Evolutionary conservation across 2,797 vertebrate genomes (phyloP).

Genomic region (Pelochelys cantorii): DNA sequence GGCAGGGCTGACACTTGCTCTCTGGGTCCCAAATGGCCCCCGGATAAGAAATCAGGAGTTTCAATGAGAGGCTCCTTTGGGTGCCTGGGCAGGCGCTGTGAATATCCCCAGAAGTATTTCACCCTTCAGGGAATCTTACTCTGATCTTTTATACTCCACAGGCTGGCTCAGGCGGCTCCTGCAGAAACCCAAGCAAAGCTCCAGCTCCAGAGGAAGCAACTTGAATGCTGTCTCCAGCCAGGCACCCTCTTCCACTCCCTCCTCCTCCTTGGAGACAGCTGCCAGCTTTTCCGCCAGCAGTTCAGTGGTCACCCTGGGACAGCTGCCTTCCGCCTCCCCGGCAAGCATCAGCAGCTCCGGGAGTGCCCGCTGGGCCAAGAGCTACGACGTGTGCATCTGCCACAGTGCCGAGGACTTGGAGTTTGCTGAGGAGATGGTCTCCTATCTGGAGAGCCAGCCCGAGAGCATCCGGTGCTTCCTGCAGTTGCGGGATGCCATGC

Average conservation of each 20-base stretch:
- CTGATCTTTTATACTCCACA: not conserved
- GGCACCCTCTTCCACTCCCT: not conserved
- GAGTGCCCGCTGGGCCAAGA: slow-evolving; percentile 80
- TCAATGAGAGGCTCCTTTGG: not conserved
- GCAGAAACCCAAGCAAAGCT: slow-evolving; percentile 60
- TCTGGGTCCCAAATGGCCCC: not conserved
- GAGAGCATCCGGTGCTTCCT: slow-evolving; percentile 88
- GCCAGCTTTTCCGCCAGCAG: not conserved
- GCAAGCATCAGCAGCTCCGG: not conserved
- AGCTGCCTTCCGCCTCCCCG: fast-evolving
- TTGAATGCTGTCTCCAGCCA: fast-evolving
- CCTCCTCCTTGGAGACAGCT: not conserved
- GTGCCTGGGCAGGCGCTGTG: not conserved
- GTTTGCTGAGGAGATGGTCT: slow-evolving; percentile 83
- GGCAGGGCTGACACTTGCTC: not conserved
- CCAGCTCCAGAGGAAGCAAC: not conserved
- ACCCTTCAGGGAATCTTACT: not conserved
- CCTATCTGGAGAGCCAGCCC: slow-evolving; percentile 84
- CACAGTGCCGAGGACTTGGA: slow-evolving; percentile 83
- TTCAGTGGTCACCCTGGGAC: fast-evolving
- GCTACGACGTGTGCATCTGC: slow-evolving; percentile 89
- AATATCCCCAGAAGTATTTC: not conserved
- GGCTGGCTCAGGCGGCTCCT: slow-evolving; percentile 79
- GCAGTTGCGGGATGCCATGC: slow-evolving; percentile 82
- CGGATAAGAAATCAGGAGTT: not conserved